These are phyloP conservation scores for Colaptes auratus DNA, from an alignment of 2,113 vertebrate species.

Conservation along the genomic window DNA sequence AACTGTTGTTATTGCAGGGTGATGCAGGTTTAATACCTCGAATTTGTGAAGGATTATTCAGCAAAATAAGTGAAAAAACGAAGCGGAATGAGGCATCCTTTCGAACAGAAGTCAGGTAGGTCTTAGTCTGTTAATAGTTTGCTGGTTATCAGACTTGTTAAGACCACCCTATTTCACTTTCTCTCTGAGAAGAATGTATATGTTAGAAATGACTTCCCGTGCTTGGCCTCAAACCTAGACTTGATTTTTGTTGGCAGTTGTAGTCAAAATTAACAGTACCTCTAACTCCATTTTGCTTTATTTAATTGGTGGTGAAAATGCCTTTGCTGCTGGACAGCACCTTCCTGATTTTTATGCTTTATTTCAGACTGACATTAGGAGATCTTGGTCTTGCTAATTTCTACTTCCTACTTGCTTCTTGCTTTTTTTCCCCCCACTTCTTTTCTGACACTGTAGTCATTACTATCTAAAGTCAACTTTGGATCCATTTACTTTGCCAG, in stretches of 20 bases:
- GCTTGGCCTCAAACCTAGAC: neutral
- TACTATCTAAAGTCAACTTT: neutral
- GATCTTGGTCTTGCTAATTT: neutral
- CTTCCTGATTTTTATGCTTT: neutral
- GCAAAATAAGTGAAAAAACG: slow-evolving; percentile 80
- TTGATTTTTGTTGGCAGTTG: neutral
- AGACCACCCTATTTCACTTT: neutral
- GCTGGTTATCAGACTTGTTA: neutral
- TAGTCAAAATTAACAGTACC: neutral
- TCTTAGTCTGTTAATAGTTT: neutral
- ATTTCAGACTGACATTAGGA: neutral
- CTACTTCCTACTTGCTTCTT: neutral
- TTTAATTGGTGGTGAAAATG: neutral
- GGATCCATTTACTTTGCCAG: neutral
- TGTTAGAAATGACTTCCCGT: neutral
- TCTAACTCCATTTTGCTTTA: neutral
- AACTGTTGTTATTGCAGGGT: slow-evolving; percentile 72
- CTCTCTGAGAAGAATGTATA: neutral
- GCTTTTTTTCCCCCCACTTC: neutral
- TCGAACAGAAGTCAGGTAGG: slow-evolving; percentile 90
- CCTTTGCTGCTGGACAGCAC: neutral
- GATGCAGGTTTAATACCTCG: slow-evolving; percentile 90
- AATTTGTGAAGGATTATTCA: slow-evolving; percentile 90
- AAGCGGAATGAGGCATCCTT: slow-evolving; percentile 85
- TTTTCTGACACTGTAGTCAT: neutral